Percentiles rank a stretch among this genome's conserved stretches.
Conservation (phyloP, 1,140 invertebrate species). For the Drosophila tani region DNA sequence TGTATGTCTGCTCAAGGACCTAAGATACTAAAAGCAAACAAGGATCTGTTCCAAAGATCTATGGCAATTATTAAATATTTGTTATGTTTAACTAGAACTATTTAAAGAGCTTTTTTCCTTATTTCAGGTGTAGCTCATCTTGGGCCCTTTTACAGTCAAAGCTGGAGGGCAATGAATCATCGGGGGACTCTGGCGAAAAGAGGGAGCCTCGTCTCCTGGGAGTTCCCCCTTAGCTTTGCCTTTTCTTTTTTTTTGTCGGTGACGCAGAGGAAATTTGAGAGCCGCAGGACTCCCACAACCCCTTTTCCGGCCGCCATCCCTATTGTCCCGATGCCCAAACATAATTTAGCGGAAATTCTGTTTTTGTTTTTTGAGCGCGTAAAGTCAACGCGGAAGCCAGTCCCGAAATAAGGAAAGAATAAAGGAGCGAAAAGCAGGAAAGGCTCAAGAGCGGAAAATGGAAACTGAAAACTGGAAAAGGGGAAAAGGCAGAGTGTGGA, state of each 20-base stretch:
- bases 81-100: neutral
- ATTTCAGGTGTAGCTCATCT: neutral
- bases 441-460: neutral
- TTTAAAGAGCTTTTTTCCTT: neutral
- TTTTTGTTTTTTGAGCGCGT: neutral
- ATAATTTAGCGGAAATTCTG: slow-evolving; percentile 38
- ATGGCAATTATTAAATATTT: no score
- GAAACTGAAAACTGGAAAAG: neutral
- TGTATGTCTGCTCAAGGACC: neutral
- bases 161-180: slow-evolving; percentile 15
- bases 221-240: neutral
- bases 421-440: slow-evolving; percentile 1
- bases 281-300: slow-evolving; percentile 8
- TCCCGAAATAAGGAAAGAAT: slow-evolving; percentile 7
- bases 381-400: slow-evolving; percentile 27
- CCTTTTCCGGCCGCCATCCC: neutral
- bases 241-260: neutral
- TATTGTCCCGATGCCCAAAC: neutral
- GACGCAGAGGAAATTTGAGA: slow-evolving; percentile 7
- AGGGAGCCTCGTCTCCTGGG: slow-evolving; percentile 10
- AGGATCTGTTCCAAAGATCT: neutral
- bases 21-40: neutral
- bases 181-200: neutral
- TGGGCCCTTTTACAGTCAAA: neutral
- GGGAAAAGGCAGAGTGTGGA: neutral